A percentile compares a stretch with the other conserved stretches of the same genome.
These are phyloP conservation scores for Exaiptasia diaphana DNA, from an alignment of 64 coral and sea anemone species.

Conservation along the genomic window DNA sequence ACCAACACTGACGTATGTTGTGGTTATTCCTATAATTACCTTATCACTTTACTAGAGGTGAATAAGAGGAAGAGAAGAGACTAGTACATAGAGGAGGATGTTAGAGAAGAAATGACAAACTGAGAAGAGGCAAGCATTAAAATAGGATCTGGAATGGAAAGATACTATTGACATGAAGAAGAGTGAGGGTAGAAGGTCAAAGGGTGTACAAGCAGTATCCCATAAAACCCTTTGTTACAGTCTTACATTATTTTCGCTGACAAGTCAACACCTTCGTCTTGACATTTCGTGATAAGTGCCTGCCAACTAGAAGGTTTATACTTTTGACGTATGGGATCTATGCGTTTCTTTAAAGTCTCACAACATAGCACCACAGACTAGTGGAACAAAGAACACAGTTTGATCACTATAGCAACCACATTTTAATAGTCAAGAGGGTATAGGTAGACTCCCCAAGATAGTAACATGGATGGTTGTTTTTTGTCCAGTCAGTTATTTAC, in stretches of 20 bases:
- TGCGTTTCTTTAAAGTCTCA: conserved; percentile 69
- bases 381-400: neutral
- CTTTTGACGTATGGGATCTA: conserved; percentile 62
- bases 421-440: too few species aligned
- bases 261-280: conserved; percentile 51
- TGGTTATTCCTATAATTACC: neutral
- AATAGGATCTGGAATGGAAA: too few species aligned
- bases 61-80: neutral
- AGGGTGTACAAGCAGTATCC: neutral
- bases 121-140: neutral
- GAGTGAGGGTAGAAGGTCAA: neutral
- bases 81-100: neutral
- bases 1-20: neutral
- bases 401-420: too few species aligned
- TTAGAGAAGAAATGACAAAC: neutral
- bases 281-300: conserved; percentile 58
- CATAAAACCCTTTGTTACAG: neutral
- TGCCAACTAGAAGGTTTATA: conserved; percentile 63
- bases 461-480: too few species aligned
- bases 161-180: neutral
- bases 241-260: conserved; percentile 84
- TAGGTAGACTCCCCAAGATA: too few species aligned
- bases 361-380: conserved; percentile 81
- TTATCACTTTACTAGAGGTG: neutral
- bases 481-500: neutral